Base-by-base conservation (phyloP, 2,888 invertebrate genomes). In the Phyto melanocephala region DNA sequence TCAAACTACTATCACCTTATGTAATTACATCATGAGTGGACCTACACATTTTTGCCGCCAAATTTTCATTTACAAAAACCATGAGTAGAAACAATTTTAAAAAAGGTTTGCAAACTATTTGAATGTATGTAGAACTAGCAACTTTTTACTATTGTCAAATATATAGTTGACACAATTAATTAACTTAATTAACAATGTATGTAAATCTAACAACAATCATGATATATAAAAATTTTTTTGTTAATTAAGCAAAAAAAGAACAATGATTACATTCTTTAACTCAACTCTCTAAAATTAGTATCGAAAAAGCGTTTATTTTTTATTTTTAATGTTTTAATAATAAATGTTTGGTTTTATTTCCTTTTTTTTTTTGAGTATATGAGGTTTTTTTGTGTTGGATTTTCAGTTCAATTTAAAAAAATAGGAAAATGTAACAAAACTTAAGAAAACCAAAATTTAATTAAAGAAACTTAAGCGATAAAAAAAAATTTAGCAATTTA, bases 41-140 rank as follows among this genome's bases (percentile, higher is more conserved):
- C n/a, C n/a, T n/a, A n/a, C n/a, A n/a, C n/a, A n/a, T n/a, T n/a
- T n/a, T n/a, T n/a, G n/a, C n/a, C n/a, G n/a, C n/a, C n/a, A n/a
- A n/a, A n/a, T 28, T 28, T 28, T 28, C 6, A 28, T 28, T 28
- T 28, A 28, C 7, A 20, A 22, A 11, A 8, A 17, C 40, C 54
- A 15, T 65, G 37, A 58, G 67, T 76, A 71, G 60, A 76, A 17
- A 22, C 45, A 24, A 54, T 42, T n/a, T n/a, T 58, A 33, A 20
- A 71, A 70, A 63, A 42, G 37, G n/a, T 74, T 45, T 35, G 24
- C 17, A 56, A 62, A 47, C 15, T 52, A 22, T 75, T 45, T 42
- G 13, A 65, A 54, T 54, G 10, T 68, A 84, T 88, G 87, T 89
- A 88, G 88, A 89, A 89, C 89, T 89, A 89, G 89, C 89, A 89